Conservation (phyloP, 1,140 invertebrate genomes). For the Drosophila nasuta region DNA sequence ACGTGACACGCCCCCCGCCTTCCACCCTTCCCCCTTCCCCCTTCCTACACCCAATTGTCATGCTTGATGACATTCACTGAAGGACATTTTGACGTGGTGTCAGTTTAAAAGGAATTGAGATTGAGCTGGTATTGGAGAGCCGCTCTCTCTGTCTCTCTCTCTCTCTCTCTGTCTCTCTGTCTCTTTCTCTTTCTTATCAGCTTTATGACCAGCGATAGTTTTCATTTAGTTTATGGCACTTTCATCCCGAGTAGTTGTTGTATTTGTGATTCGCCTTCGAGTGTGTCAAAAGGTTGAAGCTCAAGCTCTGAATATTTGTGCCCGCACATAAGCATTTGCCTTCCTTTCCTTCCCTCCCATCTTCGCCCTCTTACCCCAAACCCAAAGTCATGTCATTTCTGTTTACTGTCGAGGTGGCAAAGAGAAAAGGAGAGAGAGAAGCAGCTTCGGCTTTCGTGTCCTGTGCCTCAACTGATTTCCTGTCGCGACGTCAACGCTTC, state of each 20-base stretch:
- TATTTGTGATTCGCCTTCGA: constrained; percentile 14
- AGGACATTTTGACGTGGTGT: constrained; percentile 31
- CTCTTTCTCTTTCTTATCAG: constrained; percentile 14
- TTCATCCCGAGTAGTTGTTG: constrained; percentile 1
- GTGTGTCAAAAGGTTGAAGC: constrained; percentile 54
- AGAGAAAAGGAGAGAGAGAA: neutral
- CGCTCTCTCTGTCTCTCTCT: neutral
- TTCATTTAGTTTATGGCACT: constrained; percentile 50
- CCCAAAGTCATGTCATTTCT: neutral
- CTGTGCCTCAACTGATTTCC: constrained; percentile 59
- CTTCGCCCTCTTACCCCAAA: too few species aligned
- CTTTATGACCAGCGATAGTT: constrained; percentile 49
- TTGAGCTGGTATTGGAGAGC: constrained; percentile 7
- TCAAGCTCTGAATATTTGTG: too few species aligned
- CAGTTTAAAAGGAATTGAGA: neutral
- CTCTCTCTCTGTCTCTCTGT: too few species aligned
- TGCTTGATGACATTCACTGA: constrained; percentile 43
- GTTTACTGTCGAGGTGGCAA: neutral
- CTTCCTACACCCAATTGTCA: neutral
- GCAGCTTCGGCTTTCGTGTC: constrained; percentile 13
- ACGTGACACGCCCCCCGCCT: constrained; percentile 16
- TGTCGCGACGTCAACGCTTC: constrained; percentile 55
- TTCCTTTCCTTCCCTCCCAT: too few species aligned
- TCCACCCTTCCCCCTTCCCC: neutral
- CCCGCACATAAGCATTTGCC: too few species aligned